These are phyloP conservation scores for Halcyon chelicuti DNA, from an alignment of 2,797 vertebrate genomes.

Conservation along the genomic window DNA sequence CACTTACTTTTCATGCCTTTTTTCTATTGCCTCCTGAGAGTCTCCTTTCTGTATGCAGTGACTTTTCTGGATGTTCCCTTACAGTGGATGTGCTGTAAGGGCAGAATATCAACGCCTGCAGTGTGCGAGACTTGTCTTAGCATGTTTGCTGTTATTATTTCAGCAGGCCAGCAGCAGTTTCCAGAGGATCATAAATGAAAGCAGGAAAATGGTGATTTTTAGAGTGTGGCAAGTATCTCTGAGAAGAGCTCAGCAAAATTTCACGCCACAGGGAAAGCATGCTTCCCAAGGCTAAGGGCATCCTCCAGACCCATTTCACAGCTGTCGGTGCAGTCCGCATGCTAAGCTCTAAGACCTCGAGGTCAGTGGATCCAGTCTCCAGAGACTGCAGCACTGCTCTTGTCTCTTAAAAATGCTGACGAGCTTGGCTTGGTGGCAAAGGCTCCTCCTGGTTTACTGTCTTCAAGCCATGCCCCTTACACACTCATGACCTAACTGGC, in stretches of 20 bases:
- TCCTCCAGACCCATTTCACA: background rate
- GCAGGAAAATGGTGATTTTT: background rate
- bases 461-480: background rate
- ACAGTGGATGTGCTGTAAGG: background rate
- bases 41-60: background rate
- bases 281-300: background rate
- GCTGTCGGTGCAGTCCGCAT: background rate
- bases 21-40: background rate
- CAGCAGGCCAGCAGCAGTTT: background rate
- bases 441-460: background rate
- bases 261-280: fast-evolving
- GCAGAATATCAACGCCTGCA: background rate
- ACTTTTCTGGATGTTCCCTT: background rate
- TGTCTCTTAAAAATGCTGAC: constrained; percentile 1
- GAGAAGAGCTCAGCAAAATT: background rate
- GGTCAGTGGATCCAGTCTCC: background rate
- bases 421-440: background rate
- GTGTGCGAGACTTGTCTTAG: background rate
- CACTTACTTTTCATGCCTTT: background rate
- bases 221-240: background rate
- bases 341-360: background rate
- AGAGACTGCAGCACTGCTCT: background rate
- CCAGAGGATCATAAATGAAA: background rate
- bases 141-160: constrained; percentile 12
- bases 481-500: background rate